These are phyloP conservation scores for Seriola quinqueradiata DNA, from an alignment of 2,113 vertebrate species.

Conservation along the genomic window DNA sequence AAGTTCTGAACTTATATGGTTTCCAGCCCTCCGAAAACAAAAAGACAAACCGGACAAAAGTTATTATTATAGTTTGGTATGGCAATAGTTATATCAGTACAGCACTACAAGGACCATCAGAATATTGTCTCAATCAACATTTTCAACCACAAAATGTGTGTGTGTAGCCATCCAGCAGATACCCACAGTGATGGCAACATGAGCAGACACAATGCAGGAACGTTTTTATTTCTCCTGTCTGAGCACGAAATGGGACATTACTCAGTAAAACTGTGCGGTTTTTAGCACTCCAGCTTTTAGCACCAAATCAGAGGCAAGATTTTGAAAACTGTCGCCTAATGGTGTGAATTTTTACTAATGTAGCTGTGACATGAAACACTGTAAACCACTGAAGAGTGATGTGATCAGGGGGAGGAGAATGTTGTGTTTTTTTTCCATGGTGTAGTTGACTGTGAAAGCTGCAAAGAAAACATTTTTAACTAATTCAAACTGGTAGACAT, in stretches of 20 bases:
- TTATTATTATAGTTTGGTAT: background rate
- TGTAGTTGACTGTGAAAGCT: slow-evolving; percentile 10
- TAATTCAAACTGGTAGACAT: background rate
- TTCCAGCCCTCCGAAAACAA: background rate
- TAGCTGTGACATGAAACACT: slow-evolving; percentile 14
- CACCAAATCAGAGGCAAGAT: slow-evolving; percentile 19
- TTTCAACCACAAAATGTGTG: background rate
- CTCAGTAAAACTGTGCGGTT: slow-evolving; percentile 38
- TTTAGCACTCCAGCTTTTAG: slow-evolving; percentile 67
- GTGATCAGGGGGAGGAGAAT: slow-evolving; percentile 4
- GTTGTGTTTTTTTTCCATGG: background rate
- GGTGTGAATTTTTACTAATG: slow-evolving; percentile 24
- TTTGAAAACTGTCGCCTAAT: slow-evolving; percentile 26
- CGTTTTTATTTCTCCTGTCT: slow-evolving; percentile 17
- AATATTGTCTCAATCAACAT: slow-evolving; percentile 5
- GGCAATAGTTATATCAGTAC: background rate
- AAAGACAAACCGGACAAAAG: background rate
- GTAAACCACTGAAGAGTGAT: background rate
- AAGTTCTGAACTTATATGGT: background rate
- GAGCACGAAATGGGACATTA: slow-evolving; percentile 15
- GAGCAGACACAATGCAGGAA: slow-evolving; percentile 17
- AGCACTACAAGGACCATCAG: background rate
- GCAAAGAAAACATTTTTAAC: slow-evolving; percentile 9
- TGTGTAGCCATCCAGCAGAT: slow-evolving; percentile 18
- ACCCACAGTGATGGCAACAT: slow-evolving; percentile 7